Evolutionary conservation across 2,797 vertebrate genomes (phyloP).

Genomic region (Zenarchopterus dispar): DNA sequence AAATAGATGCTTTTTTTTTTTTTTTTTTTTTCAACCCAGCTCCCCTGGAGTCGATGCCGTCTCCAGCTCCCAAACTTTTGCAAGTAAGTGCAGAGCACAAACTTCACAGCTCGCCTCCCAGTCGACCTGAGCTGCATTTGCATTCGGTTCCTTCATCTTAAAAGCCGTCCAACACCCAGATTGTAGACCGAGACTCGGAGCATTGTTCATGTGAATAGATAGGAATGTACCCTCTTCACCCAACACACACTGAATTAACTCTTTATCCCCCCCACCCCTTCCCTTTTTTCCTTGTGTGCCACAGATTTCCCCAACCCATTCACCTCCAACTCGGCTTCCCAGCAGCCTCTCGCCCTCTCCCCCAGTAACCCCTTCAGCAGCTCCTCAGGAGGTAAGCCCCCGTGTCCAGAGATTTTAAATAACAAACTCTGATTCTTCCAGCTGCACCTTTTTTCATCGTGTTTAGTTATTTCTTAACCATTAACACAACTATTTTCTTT

Average conservation of each 20-base stretch:
- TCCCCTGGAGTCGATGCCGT: slow-evolving; percentile 78
- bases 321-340: slow-evolving; percentile 72
- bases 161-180: neutral
- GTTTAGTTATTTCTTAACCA: no score
- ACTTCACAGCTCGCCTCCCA: neutral
- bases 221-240: slow-evolving; percentile 64
- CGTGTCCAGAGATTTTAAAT: neutral
- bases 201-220: slow-evolving; percentile 38
- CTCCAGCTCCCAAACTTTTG: slow-evolving; percentile 78
- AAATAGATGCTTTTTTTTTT: neutral
- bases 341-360: slow-evolving; percentile 81
- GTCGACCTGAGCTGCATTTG: slow-evolving; percentile 23
- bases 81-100: slow-evolving; percentile 69
- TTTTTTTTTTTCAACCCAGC: slow-evolving; percentile 45
- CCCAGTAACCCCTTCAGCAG: slow-evolving; percentile 91
- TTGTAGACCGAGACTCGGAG: slow-evolving; percentile 46
- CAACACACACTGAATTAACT: slow-evolving; percentile 52
- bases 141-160: slow-evolving; percentile 21
- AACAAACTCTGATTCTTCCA: neutral
- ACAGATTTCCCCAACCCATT: slow-evolving; percentile 90
- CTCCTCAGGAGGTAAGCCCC: slow-evolving; percentile 82
- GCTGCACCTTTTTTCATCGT: neutral
- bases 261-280: slow-evolving; percentile 8
- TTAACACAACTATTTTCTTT: no score
- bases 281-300: slow-evolving; percentile 23